These are phyloP conservation scores for Caenorhabditis briggsae DNA, from an alignment of 1,140 invertebrate species.

Conservation along the genomic window DNA sequence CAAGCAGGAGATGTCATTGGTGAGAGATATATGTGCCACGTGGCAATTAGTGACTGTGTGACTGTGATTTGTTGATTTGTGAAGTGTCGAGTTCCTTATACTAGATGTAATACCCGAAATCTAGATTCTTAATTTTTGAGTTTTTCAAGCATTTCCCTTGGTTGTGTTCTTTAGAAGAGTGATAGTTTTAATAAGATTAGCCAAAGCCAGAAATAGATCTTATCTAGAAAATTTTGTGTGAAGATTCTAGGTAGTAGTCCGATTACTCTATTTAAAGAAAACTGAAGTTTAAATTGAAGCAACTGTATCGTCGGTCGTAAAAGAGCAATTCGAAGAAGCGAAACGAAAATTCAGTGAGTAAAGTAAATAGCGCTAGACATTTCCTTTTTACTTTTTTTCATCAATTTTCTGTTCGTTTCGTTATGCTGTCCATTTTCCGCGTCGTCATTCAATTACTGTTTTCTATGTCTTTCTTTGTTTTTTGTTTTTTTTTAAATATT, in stretches of 20 bases:
- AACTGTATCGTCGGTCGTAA: slow-evolving; percentile 23
- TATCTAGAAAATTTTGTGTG: too few relatives aligned
- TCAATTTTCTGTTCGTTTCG: neutral
- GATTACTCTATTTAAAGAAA: too few relatives aligned
- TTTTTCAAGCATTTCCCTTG: too few relatives aligned
- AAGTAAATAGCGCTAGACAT: slow-evolving; percentile 18
- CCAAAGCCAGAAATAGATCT: too few relatives aligned
- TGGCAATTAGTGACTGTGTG: slow-evolving; percentile 24
- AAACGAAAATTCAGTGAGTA: slow-evolving; percentile 20
- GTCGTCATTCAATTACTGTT: slow-evolving; percentile 11
- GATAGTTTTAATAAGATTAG: too few relatives aligned
- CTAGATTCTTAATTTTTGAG: too few relatives aligned
- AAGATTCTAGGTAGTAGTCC: too few relatives aligned
- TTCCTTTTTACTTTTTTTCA: neutral
- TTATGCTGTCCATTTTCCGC: slow-evolving; percentile 16
- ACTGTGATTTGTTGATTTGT: neutral
- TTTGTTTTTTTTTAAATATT: neutral
- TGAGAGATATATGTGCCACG: slow-evolving; percentile 42
- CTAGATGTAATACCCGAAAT: too few relatives aligned
- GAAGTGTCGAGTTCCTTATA: neutral
- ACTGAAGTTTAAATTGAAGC: slow-evolving; percentile 1
- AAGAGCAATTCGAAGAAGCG: slow-evolving; percentile 42
- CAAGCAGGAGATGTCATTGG: slow-evolving; percentile 52
- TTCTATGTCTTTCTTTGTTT: neutral
- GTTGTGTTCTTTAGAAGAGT: too few relatives aligned